These are phyloP conservation scores for Nemoura dubitans DNA, from an alignment of 2,888 invertebrate species.

Conservation along the genomic window DNA sequence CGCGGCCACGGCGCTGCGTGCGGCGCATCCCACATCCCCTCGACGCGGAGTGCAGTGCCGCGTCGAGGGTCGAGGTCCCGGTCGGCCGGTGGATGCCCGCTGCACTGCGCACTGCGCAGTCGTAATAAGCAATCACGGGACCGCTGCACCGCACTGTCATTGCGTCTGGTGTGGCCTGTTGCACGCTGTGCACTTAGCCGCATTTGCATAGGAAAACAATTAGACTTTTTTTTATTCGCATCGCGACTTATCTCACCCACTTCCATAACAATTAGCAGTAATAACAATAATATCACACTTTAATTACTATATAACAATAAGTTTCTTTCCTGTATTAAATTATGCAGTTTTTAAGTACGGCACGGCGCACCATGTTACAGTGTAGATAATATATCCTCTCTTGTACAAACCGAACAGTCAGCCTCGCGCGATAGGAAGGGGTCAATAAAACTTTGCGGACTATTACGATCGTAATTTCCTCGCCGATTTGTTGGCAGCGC, in stretches of 20 bases:
- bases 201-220: constrained; percentile 18
- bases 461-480: neutral
- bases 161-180: neutral
- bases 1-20: neutral
- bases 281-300: constrained; percentile 21
- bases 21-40: neutral
- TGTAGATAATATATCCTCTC: neutral
- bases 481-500: neutral
- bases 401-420: neutral
- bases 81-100: neutral
- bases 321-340: constrained; percentile 12
- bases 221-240: neutral
- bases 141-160: too few species aligned
- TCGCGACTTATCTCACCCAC: constrained; percentile 25
- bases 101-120: neutral
- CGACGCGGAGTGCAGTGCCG: neutral
- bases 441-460: constrained; percentile 4
- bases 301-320: constrained; percentile 3
- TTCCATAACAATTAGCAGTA: constrained; percentile 31
- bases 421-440: neutral
- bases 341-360: neutral
- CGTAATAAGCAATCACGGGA: too few species aligned
- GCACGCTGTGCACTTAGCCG: neutral
- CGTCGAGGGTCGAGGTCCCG: too few species aligned
- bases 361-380: neutral